Conservation (phyloP, 1,140 invertebrate species). For the Monochamus saltuarius region DNA sequence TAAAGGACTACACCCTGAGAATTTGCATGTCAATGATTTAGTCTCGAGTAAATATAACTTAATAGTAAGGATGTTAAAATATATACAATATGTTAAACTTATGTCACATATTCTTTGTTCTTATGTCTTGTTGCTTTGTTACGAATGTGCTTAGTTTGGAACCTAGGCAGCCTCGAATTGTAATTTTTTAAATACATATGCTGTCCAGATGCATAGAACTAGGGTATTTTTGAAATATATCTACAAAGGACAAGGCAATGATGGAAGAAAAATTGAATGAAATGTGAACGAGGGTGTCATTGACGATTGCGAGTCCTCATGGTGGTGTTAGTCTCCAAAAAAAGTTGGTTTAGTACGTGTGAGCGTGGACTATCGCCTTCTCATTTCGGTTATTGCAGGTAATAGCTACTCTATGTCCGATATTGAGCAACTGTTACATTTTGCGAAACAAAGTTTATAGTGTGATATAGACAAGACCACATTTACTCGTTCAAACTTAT, state of each 20-base stretch:
- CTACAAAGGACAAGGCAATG: not conserved
- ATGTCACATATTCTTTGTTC: no score
- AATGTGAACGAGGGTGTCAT: constrained; percentile 4
- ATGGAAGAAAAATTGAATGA: not conserved
- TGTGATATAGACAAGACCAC: not conserved
- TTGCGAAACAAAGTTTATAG: constrained; percentile 42
- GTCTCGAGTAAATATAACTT: no score
- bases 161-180: no score
- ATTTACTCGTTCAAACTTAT: not conserved
- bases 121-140: no score
- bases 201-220: no score
- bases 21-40: no score
- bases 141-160: no score
- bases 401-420: constrained; percentile 31
- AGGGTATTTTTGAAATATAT: no score
- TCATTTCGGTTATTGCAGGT: constrained; percentile 46
- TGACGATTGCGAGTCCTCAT: constrained; percentile 39
- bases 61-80: no score
- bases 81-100: no score
- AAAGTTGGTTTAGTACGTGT: constrained; percentile 50
- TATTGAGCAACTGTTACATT: constrained; percentile 46
- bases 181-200: no score
- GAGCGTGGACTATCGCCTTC: constrained; percentile 53
- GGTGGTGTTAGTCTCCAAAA: constrained; percentile 49
- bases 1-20: no score